phyloP scores from a whole-genome alignment of 2,888 invertebrate species.

The Drosophila neonasuta region DNA sequence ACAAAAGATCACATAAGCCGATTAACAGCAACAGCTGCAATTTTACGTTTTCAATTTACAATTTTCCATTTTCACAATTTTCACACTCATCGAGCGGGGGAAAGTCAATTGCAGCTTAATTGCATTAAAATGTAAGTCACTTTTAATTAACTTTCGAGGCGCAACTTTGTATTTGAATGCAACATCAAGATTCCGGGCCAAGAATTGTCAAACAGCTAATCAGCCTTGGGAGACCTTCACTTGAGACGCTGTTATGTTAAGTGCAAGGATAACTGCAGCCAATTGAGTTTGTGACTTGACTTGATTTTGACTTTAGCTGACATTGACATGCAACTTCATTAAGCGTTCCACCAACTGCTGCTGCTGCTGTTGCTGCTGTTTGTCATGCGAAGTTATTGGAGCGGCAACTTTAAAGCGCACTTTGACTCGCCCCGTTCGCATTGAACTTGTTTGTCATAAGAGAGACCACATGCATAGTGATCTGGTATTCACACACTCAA shows the following conservation, averaged over 20 bases:
- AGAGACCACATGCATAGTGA: constrained; percentile 15
- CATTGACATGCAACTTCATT: constrained; percentile 76
- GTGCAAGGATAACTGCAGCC: constrained; percentile 72
- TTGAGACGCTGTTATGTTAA: constrained; percentile 49
- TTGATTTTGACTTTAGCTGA: constrained; percentile 61
- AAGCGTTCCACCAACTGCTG: constrained; percentile 32
- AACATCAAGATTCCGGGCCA: constrained; percentile 2
- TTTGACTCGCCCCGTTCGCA: constrained; percentile 65
- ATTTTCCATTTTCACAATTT: constrained; percentile 42
- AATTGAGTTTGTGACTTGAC: constrained; percentile 39
- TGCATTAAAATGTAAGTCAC: constrained; percentile 14
- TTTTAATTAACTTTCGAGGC: constrained; percentile 9
- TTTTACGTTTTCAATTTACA: constrained; percentile 11
- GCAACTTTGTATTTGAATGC: neutral
- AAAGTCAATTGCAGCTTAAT: constrained; percentile 32
- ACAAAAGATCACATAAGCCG: constrained; percentile 52
- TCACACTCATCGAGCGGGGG: neutral
- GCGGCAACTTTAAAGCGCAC: constrained; percentile 75
- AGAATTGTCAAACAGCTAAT: neutral
- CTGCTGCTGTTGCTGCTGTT: constrained; percentile 1
- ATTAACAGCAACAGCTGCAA: constrained; percentile 24
- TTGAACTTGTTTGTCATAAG: constrained; percentile 66
- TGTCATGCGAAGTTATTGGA: constrained; percentile 62
- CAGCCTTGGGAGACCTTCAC: constrained; percentile 72
- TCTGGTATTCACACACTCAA: constrained; percentile 6